Conservation (phyloP, 2,797 vertebrate species). For the Hippoglossus hippoglossus region DNA sequence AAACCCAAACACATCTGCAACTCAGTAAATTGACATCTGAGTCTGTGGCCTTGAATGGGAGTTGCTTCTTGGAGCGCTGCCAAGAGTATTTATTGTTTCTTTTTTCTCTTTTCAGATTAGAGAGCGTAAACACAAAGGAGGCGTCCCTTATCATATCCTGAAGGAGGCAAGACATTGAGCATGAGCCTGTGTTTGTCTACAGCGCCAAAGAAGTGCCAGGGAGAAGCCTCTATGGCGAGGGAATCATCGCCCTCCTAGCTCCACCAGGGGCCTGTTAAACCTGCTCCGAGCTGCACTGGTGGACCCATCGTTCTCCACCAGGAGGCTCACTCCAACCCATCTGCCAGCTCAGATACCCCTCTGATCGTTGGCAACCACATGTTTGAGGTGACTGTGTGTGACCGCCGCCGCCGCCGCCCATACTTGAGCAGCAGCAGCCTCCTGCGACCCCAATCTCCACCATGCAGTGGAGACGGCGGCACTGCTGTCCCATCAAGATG, state of each 20-base stretch:
- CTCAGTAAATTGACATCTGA: slow-evolving; percentile 40
- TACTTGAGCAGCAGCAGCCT: slow-evolving; percentile 72
- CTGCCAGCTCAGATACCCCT: slow-evolving; percentile 75
- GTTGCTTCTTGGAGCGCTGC: slow-evolving; percentile 32
- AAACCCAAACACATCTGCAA: slow-evolving; percentile 32
- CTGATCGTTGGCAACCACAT: slow-evolving; percentile 81
- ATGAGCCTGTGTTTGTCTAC: slow-evolving; percentile 69
- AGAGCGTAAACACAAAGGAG: slow-evolving; percentile 68
- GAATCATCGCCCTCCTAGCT: slow-evolving; percentile 56
- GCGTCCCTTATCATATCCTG: slow-evolving; percentile 64
- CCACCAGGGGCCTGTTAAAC: slow-evolving; percentile 46
- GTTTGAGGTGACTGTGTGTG: slow-evolving; percentile 79
- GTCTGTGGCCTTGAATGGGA: slow-evolving; percentile 39
- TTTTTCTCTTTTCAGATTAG: slow-evolving; percentile 73
- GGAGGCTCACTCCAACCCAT: slow-evolving; percentile 61
- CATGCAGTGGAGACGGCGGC: slow-evolving; percentile 99
- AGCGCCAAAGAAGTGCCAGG: slow-evolving; percentile 67
- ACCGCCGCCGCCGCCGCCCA: slow-evolving; percentile 65
- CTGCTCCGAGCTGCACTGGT: slow-evolving; percentile 39
- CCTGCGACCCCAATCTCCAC: slow-evolving; percentile 77
- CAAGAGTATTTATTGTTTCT: slow-evolving; percentile 54
- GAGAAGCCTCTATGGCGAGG: slow-evolving; percentile 62
- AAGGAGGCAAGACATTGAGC: slow-evolving; percentile 67
- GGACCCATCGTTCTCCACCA: slow-evolving; percentile 52
- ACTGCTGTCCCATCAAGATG: slow-evolving; percentile 97